These are phyloP conservation scores for Meandrina meandrites DNA, from an alignment of 92 coral and sea anemone species.

Conservation along the genomic window DNA sequence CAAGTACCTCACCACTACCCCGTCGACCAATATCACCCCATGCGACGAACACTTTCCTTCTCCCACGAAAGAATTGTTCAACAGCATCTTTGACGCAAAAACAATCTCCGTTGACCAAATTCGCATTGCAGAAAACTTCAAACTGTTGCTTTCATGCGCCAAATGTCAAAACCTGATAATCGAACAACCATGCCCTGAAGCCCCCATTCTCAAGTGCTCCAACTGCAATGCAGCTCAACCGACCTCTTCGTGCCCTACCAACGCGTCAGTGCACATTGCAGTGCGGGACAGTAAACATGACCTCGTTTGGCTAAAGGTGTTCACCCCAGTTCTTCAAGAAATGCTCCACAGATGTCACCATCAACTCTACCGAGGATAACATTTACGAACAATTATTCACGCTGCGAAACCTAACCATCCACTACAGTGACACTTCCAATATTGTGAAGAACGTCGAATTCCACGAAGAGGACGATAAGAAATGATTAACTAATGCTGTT, in stretches of 20 bases:
- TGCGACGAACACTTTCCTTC: conserved; percentile 16
- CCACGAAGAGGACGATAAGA: neutral
- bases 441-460: neutral
- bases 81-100: conserved; percentile 37
- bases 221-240: conserved; percentile 40
- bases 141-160: too few species aligned
- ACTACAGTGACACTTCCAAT: neutral
- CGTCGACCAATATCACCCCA: conserved; percentile 11
- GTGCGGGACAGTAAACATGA: conserved; percentile 22
- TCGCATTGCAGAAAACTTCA: too few species aligned
- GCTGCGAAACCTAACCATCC: neutral
- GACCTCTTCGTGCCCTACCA: conserved; percentile 25
- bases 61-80: conserved; percentile 29
- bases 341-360: conserved; percentile 1
- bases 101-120: conserved; percentile 14
- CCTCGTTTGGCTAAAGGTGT: conserved; percentile 42
- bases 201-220: conserved; percentile 36
- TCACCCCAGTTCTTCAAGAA: conserved; percentile 28
- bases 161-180: conserved; percentile 34
- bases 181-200: conserved; percentile 1
- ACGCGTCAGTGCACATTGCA: conserved; percentile 33
- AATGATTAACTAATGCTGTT: too few species aligned
- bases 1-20: conserved; percentile 36
- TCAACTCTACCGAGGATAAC: neutral
- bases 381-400: neutral